Base-by-base conservation (phyloP, 64 coral and sea anemone genomes). In the Montipora cactus region DNA sequence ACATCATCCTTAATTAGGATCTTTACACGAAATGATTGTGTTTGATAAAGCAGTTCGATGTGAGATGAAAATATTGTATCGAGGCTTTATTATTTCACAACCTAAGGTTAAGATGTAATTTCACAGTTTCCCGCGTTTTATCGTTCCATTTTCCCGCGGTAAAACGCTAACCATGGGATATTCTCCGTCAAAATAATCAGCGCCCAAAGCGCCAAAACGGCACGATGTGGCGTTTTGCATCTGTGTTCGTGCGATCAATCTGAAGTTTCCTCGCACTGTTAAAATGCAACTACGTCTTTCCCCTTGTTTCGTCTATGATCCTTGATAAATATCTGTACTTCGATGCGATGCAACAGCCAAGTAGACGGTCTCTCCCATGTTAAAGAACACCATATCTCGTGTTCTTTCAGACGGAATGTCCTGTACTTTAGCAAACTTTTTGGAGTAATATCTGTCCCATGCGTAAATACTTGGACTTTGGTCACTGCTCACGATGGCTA, bases 381-480 rank as follows among this genome's bases (percentile, higher is more conserved):
- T 97, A 61, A 97, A 97, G 62, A 97, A 97, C 45, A 88, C 93
- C 95, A 97, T 97, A 80, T 97, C 95, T 61, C 95, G 89, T 47
- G 95, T 97, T 80, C 93, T 79, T 47, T 21, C 77, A 5, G 93
- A 91, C 5, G 89, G 79, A 22, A 97, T 92, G 12, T 94, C 89
- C 84, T 97, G 95, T 14, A 97, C 74, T 58, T 97, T 95, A 44
- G 87, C 89, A 13, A 97, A 97, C 62, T 89, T 91, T 49, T 81
- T 97, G 45, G 89, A 92, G 47, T 94, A 85, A 83, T 92, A 92
- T 74, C 91, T 50, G 77, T 97, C 95, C 95, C 95, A 97, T 9
- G 93, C 95, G 49, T 94, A 97, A 45, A 97, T 97, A 3, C 79
- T 75, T 52, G 95, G 93, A 28, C 81, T 48, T 11, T 77, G 57